These are phyloP conservation scores for Athetis lepigone DNA, from an alignment of 2,888 invertebrate species.

Conservation along the genomic window DNA sequence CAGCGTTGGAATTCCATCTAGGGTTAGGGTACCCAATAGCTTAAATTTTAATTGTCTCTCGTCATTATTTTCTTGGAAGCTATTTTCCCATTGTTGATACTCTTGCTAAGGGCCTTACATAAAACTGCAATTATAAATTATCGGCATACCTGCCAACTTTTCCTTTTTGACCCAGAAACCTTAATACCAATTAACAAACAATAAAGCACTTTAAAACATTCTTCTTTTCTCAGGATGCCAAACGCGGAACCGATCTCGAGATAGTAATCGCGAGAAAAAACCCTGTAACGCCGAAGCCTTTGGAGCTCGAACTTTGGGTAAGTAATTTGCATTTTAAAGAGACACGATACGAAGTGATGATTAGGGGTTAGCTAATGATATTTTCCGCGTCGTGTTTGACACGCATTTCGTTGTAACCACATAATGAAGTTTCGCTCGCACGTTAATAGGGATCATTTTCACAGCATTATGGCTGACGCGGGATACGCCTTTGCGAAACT, in stretches of 20 bases:
- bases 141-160: conserved; percentile 6
- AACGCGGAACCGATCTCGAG: conserved; percentile 95
- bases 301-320: conserved; percentile 96
- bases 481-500: conserved; percentile 74
- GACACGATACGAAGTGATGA: conserved; percentile 63
- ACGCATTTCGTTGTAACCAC: conserved; percentile 82
- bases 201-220: conserved; percentile 20
- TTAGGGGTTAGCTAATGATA: conserved; percentile 75
- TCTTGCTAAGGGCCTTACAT: background rate
- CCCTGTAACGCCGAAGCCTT: conserved; percentile 94
- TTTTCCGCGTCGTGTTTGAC: conserved; percentile 78
- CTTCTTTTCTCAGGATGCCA: conserved; percentile 92
- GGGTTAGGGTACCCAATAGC: background rate
- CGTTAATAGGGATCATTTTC: conserved; percentile 85
- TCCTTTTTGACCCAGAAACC: background rate
- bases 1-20: background rate
- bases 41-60: conserved; percentile 23
- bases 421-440: conserved; percentile 84
- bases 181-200: background rate
- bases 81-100: conserved; percentile 13
- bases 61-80: background rate
- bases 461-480: conserved; percentile 74
- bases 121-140: background rate
- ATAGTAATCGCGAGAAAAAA: conserved; percentile 95
- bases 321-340: conserved; percentile 65